Base-by-base conservation (phyloP, 2,888 invertebrate species). In the Parasteatoda lunata region DNA sequence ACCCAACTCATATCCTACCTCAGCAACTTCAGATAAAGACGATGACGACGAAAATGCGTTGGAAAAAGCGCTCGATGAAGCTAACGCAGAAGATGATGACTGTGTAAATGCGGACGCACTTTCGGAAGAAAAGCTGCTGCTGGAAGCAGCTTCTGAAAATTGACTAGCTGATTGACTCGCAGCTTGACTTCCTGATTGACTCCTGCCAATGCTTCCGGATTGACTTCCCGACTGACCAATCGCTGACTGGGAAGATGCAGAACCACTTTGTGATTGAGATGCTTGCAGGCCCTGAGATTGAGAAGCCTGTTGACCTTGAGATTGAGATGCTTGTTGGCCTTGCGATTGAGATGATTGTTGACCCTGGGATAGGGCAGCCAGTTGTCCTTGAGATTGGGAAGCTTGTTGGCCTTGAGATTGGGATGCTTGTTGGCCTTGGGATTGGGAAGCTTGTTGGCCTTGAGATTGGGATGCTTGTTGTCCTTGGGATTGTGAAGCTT, bases 21-120 rank as follows among this genome's bases (percentile, higher is more conserved):
- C 73, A 13, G 51, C 51, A 9, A 45, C 73, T n/a, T 49, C n/a
- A 1, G 72, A 0, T 8, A 9, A 45, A 7, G 72, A 66, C 3
- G 72, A 51, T 9, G 73, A 73, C 9, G 80, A 72, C 1, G 72
- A 54, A 65, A 81, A 72, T 7, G 80, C 68, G 13, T 13, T 81
- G 5, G 66, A 13, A 52, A 81, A 52, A 48, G 73, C 0, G n/a
- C 52, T 72, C 5, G 80, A 81, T 0, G 80, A 65, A 11, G 80
- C 66, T n/a, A 81, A 73, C 13, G 64, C 8, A 1, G 66, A 13
- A 13, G 72, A 48, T 1, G 66, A 30, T 0, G 72, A 7, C 51
- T 73, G 80, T 2, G 72, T 51, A 54, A 81, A 73, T 9, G 71
- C 48, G 4, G 59, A 64, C 0, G 80, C 72, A 30, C 6, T 30